Base-by-base conservation (phyloP, 2,113 vertebrate species). In the Heloderma charlesbogerti region DNA sequence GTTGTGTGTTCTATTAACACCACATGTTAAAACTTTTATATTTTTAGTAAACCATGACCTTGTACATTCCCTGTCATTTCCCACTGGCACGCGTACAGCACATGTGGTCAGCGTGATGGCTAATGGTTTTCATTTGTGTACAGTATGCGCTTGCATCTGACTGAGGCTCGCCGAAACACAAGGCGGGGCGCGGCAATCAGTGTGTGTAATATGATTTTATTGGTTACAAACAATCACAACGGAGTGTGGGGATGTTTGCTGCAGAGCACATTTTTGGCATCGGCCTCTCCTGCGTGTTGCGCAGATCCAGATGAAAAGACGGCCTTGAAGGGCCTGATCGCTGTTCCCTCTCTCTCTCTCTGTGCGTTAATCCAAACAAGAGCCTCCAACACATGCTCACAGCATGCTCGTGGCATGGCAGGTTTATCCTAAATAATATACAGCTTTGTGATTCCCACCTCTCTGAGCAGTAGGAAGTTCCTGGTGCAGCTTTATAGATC, bases 1-100 rank as follows among this genome's bases (percentile, higher is more conserved):
- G 95, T 95, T 95, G 96, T 95, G 96, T 96, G 95, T 97, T 97
- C 97, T 95, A 96, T 97, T 96, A 97, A 93, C 95, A 96, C 96
- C 96, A 96, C 95, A 96, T 96, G 95, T 95, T 93, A 90, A 95
- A 86, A 86, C 90, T 86, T 95, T 95, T 95, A 95, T 94, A 95
- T 94, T 96, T 97, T 95, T 95, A 97, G 96, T 93, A 94, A 96
- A 93, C 94, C 92, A 83, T 96, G 97, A 96, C 96, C 95, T 96
- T 93, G 95, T 92, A 90, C 92, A 94, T 94, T 95, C 94, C 90
- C 95, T 94, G 95, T 94, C 95, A 93, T 93, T 93, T 97, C 95
- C 90, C 95, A 94, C 96, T 94, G 96, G 96, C 95, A 87, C 67
- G 18, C 89, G 93, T 88, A 94, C 90, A 93, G 69, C 91, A 95